Conservation (phyloP, 2,797 vertebrate genomes). For the Acanthurus tractus region DNA sequence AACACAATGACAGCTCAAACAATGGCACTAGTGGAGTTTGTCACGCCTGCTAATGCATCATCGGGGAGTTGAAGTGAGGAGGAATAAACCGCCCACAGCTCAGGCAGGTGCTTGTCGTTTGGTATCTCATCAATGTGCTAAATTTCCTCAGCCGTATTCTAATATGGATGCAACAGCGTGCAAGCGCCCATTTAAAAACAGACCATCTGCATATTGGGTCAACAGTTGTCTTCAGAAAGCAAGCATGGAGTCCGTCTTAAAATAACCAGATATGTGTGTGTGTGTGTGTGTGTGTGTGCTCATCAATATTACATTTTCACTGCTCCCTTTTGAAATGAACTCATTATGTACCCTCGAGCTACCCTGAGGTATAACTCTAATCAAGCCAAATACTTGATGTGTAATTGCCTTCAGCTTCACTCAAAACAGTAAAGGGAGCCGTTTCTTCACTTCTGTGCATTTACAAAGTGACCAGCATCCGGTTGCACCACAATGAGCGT, state of each 20-base stretch:
- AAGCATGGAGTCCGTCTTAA: constrained; percentile 27
- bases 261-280: constrained; percentile 16
- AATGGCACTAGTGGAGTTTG: constrained; percentile 26
- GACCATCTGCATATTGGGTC: constrained; percentile 62
- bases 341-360: constrained; percentile 66
- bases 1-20: constrained; percentile 37
- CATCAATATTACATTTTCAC: constrained; percentile 50
- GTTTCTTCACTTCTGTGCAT: constrained; percentile 26
- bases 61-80: constrained; percentile 9
- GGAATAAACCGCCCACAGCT: constrained; percentile 41
- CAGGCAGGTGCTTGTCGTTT: constrained; percentile 55
- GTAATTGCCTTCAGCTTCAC: constrained; percentile 67
- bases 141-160: constrained; percentile 33
- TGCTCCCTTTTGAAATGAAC: constrained; percentile 54
- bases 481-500: constrained; percentile 20
- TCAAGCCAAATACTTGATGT: constrained; percentile 72
- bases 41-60: constrained; percentile 39
- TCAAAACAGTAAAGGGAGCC: constrained; percentile 50
- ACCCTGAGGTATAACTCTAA: constrained; percentile 67
- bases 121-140: constrained; percentile 49
- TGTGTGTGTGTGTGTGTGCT: constrained; percentile 1
- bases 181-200: constrained; percentile 50
- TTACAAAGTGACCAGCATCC: constrained; percentile 37
- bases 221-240: constrained; percentile 30
- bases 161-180: constrained; percentile 41